Evolutionary conservation across 1,140 invertebrate species (phyloP).

Genomic region (Megalopta genalis): DNA sequence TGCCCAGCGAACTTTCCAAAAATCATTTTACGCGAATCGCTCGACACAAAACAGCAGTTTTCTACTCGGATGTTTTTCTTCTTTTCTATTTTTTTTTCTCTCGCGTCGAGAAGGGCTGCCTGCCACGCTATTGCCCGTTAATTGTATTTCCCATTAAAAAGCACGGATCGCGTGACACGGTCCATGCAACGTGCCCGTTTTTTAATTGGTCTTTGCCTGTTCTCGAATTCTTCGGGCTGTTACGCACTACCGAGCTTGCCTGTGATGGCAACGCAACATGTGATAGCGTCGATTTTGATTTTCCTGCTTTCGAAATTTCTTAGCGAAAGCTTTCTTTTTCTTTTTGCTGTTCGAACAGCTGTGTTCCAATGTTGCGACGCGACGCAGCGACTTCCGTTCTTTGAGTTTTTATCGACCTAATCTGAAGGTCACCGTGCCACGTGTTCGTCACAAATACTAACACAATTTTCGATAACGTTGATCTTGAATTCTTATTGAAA

Average conservation of each 20-base stretch:
- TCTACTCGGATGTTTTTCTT: no score
- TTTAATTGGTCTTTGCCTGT: slow-evolving; percentile 4
- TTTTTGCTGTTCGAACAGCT: neutral
- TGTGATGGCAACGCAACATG: neutral
- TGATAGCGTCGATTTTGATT: neutral
- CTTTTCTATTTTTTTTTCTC: neutral
- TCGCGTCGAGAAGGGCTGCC: no score
- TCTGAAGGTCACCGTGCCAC: no score
- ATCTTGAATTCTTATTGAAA: no score
- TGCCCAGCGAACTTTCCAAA: neutral
- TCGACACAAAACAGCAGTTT: neutral
- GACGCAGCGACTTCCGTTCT: neutral
- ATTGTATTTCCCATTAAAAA: neutral
- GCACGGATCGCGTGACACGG: neutral
- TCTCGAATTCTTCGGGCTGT: neutral
- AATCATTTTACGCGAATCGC: neutral
- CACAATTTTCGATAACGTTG: no score
- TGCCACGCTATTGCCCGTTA: no score
- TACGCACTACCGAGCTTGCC: neutral
- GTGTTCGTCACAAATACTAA: no score
- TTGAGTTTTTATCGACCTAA: no score
- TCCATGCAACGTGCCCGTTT: neutral
- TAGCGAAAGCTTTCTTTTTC: neutral
- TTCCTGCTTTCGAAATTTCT: neutral
- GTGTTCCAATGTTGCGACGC: no score